These are phyloP conservation scores for Lytechinus variegatus DNA, from an alignment of 35 echinoderm and acorn worm species.

Conservation along the genomic window DNA sequence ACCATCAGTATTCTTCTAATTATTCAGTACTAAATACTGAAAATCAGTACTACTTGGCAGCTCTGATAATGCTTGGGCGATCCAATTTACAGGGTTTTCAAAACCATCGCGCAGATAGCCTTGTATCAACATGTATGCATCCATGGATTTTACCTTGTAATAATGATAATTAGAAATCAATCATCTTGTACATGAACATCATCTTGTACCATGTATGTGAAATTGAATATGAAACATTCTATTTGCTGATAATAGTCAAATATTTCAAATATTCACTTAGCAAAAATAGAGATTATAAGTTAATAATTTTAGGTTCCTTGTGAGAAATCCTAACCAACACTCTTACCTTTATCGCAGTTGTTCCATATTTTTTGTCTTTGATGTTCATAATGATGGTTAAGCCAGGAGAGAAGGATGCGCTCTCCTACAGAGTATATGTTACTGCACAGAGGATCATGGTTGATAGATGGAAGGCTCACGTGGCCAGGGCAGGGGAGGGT, in stretches of 20 bases:
- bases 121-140: too few relatives aligned
- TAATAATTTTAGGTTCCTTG: neutral
- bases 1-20: too few relatives aligned
- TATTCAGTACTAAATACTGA: too few relatives aligned
- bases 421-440: conserved; percentile 94
- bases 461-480: conserved; percentile 73
- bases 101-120: too few relatives aligned
- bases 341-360: conserved; percentile 88
- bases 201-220: neutral
- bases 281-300: neutral
- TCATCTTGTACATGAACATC: too few relatives aligned
- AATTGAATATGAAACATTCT: neutral
- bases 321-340: neutral
- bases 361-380: conserved; percentile 89
- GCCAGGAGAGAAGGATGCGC: conserved; percentile 91
- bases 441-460: conserved; percentile 91
- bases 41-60: too few relatives aligned
- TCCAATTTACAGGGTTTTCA: too few relatives aligned
- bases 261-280: neutral
- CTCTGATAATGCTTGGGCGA: too few relatives aligned
- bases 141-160: too few relatives aligned
- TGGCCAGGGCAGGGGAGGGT: conserved; percentile 65
- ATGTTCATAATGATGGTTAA: conserved; percentile 96
- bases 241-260: neutral
- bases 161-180: too few relatives aligned